phyloP scores from a whole-genome alignment of 2,113 vertebrate species.

The Macrotis lagotis region DNA sequence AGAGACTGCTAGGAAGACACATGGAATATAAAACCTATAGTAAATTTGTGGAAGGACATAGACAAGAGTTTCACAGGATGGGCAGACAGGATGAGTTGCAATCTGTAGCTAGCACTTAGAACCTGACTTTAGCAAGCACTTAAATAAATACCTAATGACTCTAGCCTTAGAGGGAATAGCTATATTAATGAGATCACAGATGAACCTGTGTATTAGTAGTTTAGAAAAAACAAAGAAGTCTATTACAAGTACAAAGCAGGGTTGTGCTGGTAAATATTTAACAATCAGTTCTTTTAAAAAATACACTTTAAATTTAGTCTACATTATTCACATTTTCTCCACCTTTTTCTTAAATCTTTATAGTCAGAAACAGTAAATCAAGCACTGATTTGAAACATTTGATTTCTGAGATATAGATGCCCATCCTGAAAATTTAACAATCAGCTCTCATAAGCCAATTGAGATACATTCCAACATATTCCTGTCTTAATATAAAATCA shows the following conservation, averaged over 20 bases:
- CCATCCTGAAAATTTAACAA: neutral
- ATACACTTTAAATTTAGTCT: neutral
- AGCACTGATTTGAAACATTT: neutral
- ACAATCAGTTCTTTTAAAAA: neutral
- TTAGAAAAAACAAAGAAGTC: neutral
- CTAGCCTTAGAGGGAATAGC: neutral
- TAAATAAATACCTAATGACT: neutral
- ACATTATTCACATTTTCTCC: neutral
- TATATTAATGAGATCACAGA: neutral
- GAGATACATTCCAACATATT: neutral
- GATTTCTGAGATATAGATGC: neutral
- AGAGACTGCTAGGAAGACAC: neutral
- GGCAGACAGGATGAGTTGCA: neutral
- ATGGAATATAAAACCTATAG: neutral
- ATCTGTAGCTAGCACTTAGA: neutral
- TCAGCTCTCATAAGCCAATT: neutral
- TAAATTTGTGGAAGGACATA: neutral
- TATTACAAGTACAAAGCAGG: neutral
- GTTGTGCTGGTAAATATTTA: neutral
- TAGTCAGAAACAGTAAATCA: neutral
- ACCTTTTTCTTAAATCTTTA: neutral
- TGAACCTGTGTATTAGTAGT: neutral
- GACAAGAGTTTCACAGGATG: neutral
- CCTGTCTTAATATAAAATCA: neutral
- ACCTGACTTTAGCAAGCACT: neutral